A percentile compares a stretch with the other conserved stretches of the same genome.
These are phyloP conservation scores for Synergus umbraculus DNA, from an alignment of 2,888 invertebrate species.

Conservation along the genomic window DNA sequence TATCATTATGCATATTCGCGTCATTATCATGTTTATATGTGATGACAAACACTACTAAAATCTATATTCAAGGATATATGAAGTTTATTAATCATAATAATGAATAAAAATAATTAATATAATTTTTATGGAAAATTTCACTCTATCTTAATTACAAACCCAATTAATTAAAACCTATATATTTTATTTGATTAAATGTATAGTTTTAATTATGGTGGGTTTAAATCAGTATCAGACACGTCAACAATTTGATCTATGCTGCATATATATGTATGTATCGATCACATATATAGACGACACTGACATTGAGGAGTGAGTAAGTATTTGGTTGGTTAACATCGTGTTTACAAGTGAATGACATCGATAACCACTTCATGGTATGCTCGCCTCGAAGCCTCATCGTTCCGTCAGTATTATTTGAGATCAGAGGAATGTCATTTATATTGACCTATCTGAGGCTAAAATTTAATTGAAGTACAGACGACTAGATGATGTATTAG, in stretches of 20 bases:
- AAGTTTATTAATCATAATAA: background rate
- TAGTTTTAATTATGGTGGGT: background rate
- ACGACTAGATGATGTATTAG: too few relatives aligned
- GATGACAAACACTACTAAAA: background rate
- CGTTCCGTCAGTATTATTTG: background rate
- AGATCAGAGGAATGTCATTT: background rate
- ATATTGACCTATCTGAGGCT: background rate
- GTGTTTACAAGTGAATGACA: constrained; percentile 64
- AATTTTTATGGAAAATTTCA: too few relatives aligned
- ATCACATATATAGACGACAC: background rate
- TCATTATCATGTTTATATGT: background rate
- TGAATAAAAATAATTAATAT: background rate
- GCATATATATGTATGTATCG: background rate
- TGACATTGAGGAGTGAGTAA: constrained; percentile 19
- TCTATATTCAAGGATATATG: background rate
- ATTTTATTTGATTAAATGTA: too few relatives aligned
- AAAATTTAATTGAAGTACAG: background rate
- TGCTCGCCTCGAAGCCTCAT: constrained; percentile 53
- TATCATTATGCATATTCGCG: background rate
- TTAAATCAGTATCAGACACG: constrained; percentile 31
- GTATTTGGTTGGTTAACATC: constrained; percentile 51
- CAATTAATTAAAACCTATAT: too few relatives aligned
- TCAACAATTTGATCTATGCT: constrained; percentile 48
- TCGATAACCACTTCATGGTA: constrained; percentile 58
- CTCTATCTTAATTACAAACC: too few relatives aligned